Base-by-base conservation (phyloP, 2,888 invertebrate species). In the Acleris emargana region DNA sequence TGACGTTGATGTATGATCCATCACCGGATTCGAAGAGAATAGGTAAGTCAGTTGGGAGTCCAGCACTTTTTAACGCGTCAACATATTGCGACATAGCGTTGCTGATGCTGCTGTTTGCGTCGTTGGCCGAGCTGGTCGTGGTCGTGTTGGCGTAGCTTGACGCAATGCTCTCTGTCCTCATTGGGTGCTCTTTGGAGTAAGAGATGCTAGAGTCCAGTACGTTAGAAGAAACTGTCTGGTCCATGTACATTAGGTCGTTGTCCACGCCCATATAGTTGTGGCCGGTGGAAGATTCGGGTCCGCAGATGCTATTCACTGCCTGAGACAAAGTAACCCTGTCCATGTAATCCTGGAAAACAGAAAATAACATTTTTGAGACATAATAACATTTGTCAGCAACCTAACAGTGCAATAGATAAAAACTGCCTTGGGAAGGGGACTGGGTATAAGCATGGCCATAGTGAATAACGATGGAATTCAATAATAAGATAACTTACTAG, bases 1-100 rank as follows among this genome's bases (percentile, higher is more conserved):
- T 94, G 1, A 95, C 93, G 67, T 94, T 94, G 1, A 95, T 93
- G 73, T 94, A 94, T 38, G 94, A 94, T 0, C 95, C 95, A 71
- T 95, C 94, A 25, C 93, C 94, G 1, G 94, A 94, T 79, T 94
- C 94, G 70, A 94, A 94, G 71, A 95, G 93, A 72, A 95, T 94
- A 22, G 95, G 93, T 50, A 91, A 73, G 71, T 91, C 91, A 16
- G 91, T 93, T 2, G 89, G 91, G 32, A 89, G 79, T 5, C 90
- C 92, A 25, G 89, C 93, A 69, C 76, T 91, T 76, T 93, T 93
- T 53, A 88, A 80, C 3, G 88, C 93, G 69, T 87, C 93, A n/a
- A 89, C 93, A 69, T 88, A 93, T 78, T 92, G 91, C 1, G 92
- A 90, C 91, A 93, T 89, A 3, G 90, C 89, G 16, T 81, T 87